Evolutionary conservation across 2,888 invertebrate species (phyloP).

Genomic region (Dicyrtoma fusca): DNA sequence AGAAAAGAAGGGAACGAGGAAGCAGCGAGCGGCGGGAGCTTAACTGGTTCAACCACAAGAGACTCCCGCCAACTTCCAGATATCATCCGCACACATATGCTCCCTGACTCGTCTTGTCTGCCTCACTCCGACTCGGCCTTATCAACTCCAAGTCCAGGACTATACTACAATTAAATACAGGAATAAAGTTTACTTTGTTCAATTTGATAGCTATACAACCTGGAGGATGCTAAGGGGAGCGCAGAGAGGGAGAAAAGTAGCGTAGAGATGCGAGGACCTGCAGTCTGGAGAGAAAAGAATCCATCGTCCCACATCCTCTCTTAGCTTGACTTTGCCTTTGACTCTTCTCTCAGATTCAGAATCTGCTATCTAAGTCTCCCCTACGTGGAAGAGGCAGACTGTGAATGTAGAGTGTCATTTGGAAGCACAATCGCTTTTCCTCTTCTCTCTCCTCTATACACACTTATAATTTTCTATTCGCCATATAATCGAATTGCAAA

Average conservation of each 20-base stretch:
- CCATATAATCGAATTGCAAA: slow-evolving; percentile 57
- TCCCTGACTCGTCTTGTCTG: background rate
- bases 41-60: slow-evolving; percentile 23
- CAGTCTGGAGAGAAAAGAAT: too few relatives aligned
- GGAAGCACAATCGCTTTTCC: slow-evolving; percentile 18
- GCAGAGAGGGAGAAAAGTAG: too few relatives aligned
- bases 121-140: too few relatives aligned
- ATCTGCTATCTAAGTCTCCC: background rate
- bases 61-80: slow-evolving; percentile 24
- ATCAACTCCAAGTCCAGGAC: too few relatives aligned
- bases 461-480: slow-evolving; percentile 46
- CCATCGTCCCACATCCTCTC: too few relatives aligned
- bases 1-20: slow-evolving; percentile 4
- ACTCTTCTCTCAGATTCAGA: too few relatives aligned
- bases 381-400: background rate
- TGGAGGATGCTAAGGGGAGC: too few relatives aligned
- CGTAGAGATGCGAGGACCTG: too few relatives aligned
- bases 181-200: too few relatives aligned
- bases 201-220: too few relatives aligned
- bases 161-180: too few relatives aligned
- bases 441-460: slow-evolving; percentile 8
- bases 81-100: slow-evolving; percentile 18
- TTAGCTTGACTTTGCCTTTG: too few relatives aligned
- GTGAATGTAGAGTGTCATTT: background rate
- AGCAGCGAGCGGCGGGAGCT: slow-evolving; percentile 3